These are phyloP conservation scores for Aculops lycopersici DNA, from an alignment of 1,140 invertebrate genomes.

Conservation along the genomic window DNA sequence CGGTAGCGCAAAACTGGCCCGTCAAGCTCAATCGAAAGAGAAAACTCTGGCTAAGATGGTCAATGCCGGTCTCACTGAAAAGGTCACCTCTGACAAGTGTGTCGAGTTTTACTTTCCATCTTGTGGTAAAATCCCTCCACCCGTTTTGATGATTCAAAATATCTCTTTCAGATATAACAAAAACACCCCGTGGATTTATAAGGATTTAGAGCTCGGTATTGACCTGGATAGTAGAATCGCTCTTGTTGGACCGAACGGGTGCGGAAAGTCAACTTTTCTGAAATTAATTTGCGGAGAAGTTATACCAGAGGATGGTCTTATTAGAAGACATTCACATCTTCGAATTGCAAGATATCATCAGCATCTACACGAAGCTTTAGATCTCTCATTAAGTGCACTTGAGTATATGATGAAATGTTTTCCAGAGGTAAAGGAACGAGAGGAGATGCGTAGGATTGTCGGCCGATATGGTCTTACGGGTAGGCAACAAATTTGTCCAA, in stretches of 20 bases:
- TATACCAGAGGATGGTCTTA: conserved; percentile 75
- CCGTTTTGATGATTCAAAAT: conserved; percentile 94
- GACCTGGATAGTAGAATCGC: conserved; percentile 88
- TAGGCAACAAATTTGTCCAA: conserved; percentile 83
- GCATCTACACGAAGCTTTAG: conserved; percentile 80
- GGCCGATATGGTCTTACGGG: conserved; percentile 85
- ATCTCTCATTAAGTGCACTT: conserved; percentile 67
- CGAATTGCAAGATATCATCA: conserved; percentile 92
- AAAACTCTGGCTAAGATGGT: conserved; percentile 98
- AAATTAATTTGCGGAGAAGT: conserved; percentile 81
- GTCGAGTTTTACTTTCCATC: conserved; percentile 83
- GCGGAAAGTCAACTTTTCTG: conserved; percentile 83
- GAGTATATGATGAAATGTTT: conserved; percentile 96
- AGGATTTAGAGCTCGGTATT: conserved; percentile 90
- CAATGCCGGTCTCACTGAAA: conserved; percentile 75
- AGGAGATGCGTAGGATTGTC: conserved; percentile 97
- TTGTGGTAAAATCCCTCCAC: conserved; percentile 80
- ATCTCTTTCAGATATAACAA: conserved; percentile 81
- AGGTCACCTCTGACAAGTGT: conserved; percentile 55
- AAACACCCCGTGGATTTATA: conserved; percentile 60
- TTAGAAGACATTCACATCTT: conserved; percentile 84
- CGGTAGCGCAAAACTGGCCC: conserved; percentile 80
- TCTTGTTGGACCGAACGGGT: conserved; percentile 91
- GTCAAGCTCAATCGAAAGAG: conserved; percentile 95
- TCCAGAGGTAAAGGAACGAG: conserved; percentile 82